Base-by-base conservation (phyloP, 2,797 vertebrate genomes). In the Hoplostethus mediterraneus region DNA sequence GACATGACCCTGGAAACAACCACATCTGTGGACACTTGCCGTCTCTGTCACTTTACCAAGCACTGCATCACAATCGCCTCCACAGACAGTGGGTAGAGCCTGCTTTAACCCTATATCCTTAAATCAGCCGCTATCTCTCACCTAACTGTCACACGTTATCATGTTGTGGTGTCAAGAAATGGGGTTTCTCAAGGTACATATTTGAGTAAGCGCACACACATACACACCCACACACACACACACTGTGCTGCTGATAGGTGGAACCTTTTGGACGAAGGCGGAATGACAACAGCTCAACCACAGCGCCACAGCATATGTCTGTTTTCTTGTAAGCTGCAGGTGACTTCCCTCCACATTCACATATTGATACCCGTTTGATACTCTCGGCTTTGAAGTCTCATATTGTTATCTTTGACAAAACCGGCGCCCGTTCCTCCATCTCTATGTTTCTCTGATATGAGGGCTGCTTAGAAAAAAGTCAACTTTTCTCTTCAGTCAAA, bases 291-390 rank as follows among this genome's bases (percentile, higher is more conserved):
- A 70, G 31, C 30, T 63, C 4, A 72, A 71, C 85, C 87, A 73
- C 82, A 88, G 47, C 6, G 60, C 67, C 38, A 3, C 45, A 28
- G 3, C 63, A 59, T 30, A 78, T 78, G 38, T 78, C 36, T 42
- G 6, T 75, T 89, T 93, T 92, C 89, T 88, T 89, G 82, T 91
- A 91, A 92, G 25, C 71, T 75, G 82, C 70, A 63, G 63, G 82
- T 38, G 65, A 71, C 70, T 86, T 92, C 80, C 75, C 60, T 80
- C 40, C 45, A 74, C 63, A 53, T 38, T 56, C 11, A 67, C 17
- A 51, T 58, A 6, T 61, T 5, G 57, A 1, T 48, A 13, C 67
- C 74, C 79, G 62, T 77, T 36, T 67, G 10, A 67, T 64, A 68
- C 51, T 84, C 77, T 84, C 60, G 21, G 49, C 31, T 56, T 79